Percentiles rank a stretch among this genome's conserved stretches.
phyloP scores from a whole-genome alignment of 2,797 vertebrate species.

The Erpetoichthys calabaricus region DNA sequence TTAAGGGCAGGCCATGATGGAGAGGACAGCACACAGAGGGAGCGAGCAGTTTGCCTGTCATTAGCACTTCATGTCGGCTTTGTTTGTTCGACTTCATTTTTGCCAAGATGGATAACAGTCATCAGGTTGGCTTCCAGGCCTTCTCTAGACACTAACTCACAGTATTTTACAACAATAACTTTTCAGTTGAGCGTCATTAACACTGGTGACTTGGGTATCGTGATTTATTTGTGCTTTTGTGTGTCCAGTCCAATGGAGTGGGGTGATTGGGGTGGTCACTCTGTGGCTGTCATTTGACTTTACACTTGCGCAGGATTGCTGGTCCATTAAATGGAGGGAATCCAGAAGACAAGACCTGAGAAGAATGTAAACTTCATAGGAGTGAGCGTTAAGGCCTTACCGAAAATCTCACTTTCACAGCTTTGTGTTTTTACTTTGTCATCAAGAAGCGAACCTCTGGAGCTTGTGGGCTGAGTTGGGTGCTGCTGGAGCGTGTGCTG shows the following conservation, averaged over 20 bases:
- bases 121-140: slow-evolving; percentile 26
- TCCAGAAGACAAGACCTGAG: no score
- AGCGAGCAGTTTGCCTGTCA: slow-evolving; percentile 9
- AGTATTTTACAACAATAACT: slow-evolving; percentile 34
- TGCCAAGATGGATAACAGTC: slow-evolving; percentile 30
- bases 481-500: no score
- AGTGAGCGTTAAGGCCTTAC: no score
- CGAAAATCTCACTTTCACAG: no score
- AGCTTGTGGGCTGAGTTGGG: no score
- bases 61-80: slow-evolving; percentile 27
- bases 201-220: slow-evolving; percentile 28
- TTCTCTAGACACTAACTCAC: slow-evolving; percentile 25
- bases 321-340: no score
- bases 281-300: no score
- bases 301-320: no score
- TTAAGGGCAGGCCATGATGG: slow-evolving; percentile 19
- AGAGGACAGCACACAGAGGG: slow-evolving; percentile 17
- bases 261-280: slow-evolving; percentile 29
- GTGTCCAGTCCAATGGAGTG: slow-evolving; percentile 40
- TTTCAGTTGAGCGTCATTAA: slow-evolving; percentile 20
- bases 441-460: no score
- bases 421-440: no score
- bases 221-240: slow-evolving; percentile 52
- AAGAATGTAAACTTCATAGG: no score
- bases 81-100: slow-evolving; percentile 29